Conservation (phyloP, 2,888 invertebrate species). For the Dicyrtomina minuta region DNA sequence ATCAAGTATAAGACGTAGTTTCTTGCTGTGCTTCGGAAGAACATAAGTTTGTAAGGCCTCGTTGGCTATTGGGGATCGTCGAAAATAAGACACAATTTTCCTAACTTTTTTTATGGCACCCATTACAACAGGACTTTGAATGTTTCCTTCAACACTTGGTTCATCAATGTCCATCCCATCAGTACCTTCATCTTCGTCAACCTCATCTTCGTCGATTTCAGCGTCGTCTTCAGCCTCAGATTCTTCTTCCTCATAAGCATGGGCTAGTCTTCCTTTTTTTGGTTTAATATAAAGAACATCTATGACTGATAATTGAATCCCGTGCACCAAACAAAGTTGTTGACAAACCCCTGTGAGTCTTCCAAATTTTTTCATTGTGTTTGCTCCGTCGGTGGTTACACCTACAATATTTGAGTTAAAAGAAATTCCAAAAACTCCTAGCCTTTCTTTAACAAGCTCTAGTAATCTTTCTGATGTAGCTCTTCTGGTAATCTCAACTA, state of each 20-base stretch:
- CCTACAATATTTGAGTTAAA: not conserved
- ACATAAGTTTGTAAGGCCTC: not conserved
- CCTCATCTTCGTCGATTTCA: not conserved
- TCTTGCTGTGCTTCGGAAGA: not conserved
- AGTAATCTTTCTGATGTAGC: not conserved
- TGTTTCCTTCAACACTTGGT: too few species aligned
- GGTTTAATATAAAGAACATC: not conserved
- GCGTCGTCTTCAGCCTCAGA: not conserved
- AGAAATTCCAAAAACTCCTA: not conserved
- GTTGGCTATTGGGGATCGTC: not conserved
- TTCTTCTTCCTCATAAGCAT: not conserved
- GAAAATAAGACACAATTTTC: conserved; percentile 1
- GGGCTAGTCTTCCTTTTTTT: not conserved
- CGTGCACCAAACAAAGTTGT: not conserved
- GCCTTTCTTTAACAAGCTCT: not conserved
- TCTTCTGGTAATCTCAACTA: not conserved
- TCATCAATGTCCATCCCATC: too few species aligned
- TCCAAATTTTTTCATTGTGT: not conserved
- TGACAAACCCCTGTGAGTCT: not conserved
- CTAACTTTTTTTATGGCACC: not conserved
- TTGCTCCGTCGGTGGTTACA: not conserved
- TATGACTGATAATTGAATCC: not conserved
- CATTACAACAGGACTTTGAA: too few species aligned
- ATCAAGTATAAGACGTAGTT: not conserved
- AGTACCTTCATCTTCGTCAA: not conserved